A percentile compares a stretch with the other conserved stretches of the same genome.
Conservation (phyloP, 2,888 invertebrate species). For the Halocaridina rubra region DNA sequence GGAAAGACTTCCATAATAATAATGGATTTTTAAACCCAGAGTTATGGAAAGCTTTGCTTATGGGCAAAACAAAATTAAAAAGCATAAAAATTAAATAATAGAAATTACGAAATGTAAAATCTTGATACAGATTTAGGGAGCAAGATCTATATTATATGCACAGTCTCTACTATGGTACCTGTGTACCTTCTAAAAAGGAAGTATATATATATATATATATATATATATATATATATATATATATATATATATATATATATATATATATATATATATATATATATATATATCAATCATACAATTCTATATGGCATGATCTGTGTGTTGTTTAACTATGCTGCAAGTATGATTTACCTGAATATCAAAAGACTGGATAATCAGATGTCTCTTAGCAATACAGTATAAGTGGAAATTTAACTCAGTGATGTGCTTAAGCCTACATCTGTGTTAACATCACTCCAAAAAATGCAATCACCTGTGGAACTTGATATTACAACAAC, state of each 20-base stretch:
- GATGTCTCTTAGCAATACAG: not conserved
- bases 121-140: too few relatives aligned
- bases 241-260: not conserved
- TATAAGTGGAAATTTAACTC: not conserved
- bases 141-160: too few relatives aligned
- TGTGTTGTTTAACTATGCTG: not conserved
- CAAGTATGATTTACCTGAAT: not conserved
- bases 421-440: not conserved
- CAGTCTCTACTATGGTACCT: too few relatives aligned
- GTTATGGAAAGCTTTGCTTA: too few relatives aligned
- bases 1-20: too few relatives aligned
- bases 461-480: not conserved
- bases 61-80: too few relatives aligned
- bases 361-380: not conserved
- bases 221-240: not conserved
- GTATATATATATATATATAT: too few relatives aligned
- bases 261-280: not conserved
- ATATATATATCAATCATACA: too few relatives aligned
- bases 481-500: not conserved
- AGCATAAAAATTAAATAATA: too few relatives aligned
- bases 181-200: too few relatives aligned
- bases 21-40: too few relatives aligned
- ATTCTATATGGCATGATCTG: not conserved
- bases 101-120: too few relatives aligned
- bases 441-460: not conserved